A percentile compares a stretch with the other conserved stretches of the same genome.
phyloP scores from a whole-genome alignment of 2,888 invertebrate species.

The Graphium colonna region DNA sequence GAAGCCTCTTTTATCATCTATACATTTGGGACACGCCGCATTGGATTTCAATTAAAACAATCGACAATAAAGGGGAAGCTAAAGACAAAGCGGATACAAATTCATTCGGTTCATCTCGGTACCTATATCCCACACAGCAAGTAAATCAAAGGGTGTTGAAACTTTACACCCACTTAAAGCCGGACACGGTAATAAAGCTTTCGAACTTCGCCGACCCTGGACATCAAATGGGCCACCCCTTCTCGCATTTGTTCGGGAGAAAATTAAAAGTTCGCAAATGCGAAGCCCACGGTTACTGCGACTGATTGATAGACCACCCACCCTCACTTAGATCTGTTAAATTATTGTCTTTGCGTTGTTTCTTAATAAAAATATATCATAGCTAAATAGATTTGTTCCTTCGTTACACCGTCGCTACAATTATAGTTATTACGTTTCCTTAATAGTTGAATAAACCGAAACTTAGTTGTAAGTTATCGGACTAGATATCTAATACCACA shows the following conservation, averaged over 20 bases:
- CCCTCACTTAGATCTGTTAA: slow-evolving; percentile 4
- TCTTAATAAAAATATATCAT: not conserved
- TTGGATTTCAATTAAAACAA: slow-evolving; percentile 22
- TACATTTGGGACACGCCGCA: slow-evolving; percentile 6
- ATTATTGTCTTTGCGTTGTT: not conserved
- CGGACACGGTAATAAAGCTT: slow-evolving; percentile 80
- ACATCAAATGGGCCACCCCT: slow-evolving; percentile 74
- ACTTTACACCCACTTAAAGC: slow-evolving; percentile 81
- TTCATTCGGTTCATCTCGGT: slow-evolving; percentile 52
- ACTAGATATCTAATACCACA: not conserved
- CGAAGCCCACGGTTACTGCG: slow-evolving; percentile 38
- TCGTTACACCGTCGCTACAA: too few species aligned
- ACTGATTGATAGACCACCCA: slow-evolving; percentile 29
- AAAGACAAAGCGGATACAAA: slow-evolving; percentile 57
- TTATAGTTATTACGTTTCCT: too few species aligned
- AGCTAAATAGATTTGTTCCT: not conserved
- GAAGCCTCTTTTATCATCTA: slow-evolving; percentile 10
- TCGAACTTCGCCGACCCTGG: slow-evolving; percentile 75
- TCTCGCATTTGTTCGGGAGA: slow-evolving; percentile 62
- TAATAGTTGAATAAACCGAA: not conserved
- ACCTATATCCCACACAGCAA: slow-evolving; percentile 69
- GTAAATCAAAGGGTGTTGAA: slow-evolving; percentile 81
- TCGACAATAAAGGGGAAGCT: slow-evolving; percentile 14
- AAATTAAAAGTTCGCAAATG: slow-evolving; percentile 71
- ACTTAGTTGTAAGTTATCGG: not conserved